phyloP scores from a whole-genome alignment of 2,113 vertebrate species.

The Spea bombifrons region DNA sequence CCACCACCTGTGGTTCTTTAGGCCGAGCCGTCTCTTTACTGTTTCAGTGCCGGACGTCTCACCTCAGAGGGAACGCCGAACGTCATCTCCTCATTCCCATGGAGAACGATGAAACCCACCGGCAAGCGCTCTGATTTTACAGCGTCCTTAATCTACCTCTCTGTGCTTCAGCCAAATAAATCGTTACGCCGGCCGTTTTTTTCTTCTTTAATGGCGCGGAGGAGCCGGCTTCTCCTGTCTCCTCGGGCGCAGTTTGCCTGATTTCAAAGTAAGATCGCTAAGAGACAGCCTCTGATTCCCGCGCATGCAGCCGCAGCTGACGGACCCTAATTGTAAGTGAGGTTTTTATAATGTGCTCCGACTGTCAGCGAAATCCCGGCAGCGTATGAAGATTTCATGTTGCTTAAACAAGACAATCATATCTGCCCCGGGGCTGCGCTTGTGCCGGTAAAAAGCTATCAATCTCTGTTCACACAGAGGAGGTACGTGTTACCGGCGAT shows the following conservation, averaged over 20 bases:
- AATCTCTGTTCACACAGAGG: background rate
- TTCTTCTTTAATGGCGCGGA: background rate
- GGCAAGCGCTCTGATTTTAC: background rate
- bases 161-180: too few species aligned
- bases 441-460: constrained; percentile 17
- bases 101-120: background rate
- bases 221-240: background rate
- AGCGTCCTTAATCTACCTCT: background rate
- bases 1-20: too few species aligned
- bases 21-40: too few species aligned
- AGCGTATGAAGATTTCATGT: background rate
- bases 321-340: constrained; percentile 5
- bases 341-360: background rate
- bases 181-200: background rate
- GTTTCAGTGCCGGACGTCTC: too few species aligned
- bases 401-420: constrained; percentile 29
- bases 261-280: background rate
- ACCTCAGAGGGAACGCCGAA: too few species aligned
- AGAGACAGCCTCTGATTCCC: too few species aligned
- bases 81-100: background rate
- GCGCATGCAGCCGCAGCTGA: background rate
- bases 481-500: background rate
- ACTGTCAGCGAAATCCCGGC: constrained; percentile 15
- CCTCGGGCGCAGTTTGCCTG: background rate
- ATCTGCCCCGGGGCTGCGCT: constrained; percentile 6